Evolutionary conservation across 2,113 vertebrate genomes (phyloP).

Genomic region (Trogon surrucura): DNA sequence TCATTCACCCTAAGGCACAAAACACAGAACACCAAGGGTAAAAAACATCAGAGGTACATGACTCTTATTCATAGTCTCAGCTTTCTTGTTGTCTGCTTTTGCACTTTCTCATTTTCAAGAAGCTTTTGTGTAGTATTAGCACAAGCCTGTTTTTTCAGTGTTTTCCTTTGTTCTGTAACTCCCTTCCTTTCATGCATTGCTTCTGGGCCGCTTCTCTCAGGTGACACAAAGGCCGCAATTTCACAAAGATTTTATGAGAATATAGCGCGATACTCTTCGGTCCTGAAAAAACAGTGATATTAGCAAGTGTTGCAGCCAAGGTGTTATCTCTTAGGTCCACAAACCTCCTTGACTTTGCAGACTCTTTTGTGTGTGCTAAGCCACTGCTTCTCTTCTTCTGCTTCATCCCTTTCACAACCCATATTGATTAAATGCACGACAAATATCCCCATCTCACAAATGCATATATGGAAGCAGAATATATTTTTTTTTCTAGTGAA

Average conservation of each 20-base stretch:
- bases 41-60: slow-evolving; percentile 39
- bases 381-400: neutral
- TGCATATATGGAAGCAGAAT: neutral
- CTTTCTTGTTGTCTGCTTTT: slow-evolving; percentile 14
- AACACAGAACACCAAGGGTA: neutral
- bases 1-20: slow-evolving; percentile 36
- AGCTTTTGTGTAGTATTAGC: neutral
- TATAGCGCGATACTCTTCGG: neutral
- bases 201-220: slow-evolving; percentile 43
- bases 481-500: neutral
- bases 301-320: neutral
- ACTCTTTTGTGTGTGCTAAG: neutral
- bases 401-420: neutral
- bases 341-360: neutral
- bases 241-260: neutral
- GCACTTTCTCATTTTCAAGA: slow-evolving; percentile 47
- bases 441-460: neutral
- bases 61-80: slow-evolving; percentile 46
- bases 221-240: neutral
- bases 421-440: neutral
- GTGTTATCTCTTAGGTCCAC: neutral
- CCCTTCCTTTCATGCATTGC: slow-evolving; percentile 40
- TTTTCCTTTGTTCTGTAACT: slow-evolving; percentile 23
- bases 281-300: slow-evolving; percentile 42
- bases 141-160: slow-evolving; percentile 33